Conservation (phyloP, 2,113 vertebrate genomes). For the Sapajus apella region DNA sequence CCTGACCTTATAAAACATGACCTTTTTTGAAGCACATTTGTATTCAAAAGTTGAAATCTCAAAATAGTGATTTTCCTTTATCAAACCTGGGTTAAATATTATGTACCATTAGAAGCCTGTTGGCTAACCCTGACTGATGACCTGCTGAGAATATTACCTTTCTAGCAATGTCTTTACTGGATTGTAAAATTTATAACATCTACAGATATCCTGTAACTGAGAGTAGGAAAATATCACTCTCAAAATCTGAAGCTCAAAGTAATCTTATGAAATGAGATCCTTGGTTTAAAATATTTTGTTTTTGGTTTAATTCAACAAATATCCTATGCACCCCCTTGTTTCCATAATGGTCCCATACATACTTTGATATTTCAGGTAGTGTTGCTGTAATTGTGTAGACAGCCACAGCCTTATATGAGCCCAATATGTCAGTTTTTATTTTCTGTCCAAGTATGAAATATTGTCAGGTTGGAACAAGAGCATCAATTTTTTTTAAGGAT, state of each 20-base stretch:
- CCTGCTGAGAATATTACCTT: not conserved
- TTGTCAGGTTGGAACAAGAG: not conserved
- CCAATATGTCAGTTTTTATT: not conserved
- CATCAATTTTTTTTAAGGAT: not conserved
- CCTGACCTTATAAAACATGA: not conserved
- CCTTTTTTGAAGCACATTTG: constrained; percentile 23
- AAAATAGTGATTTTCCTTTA: not conserved
- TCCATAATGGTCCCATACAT: not conserved
- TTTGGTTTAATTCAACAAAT: not conserved
- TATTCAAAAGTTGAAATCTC: constrained; percentile 1
- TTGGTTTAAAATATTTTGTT: constrained; percentile 2
- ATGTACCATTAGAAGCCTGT: not conserved
- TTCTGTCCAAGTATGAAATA: not conserved
- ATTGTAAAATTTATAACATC: not conserved
- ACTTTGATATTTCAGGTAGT: not conserved
- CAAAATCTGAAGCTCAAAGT: constrained; percentile 1
- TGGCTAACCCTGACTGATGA: not conserved
- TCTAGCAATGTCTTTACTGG: not conserved
- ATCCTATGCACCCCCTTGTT: not conserved
- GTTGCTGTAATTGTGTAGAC: not conserved
- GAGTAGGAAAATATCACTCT: not conserved
- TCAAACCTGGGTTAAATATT: not conserved
- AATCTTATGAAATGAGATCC: not conserved
- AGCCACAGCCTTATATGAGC: not conserved
- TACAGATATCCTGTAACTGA: not conserved